Conservation (phyloP, 2,888 invertebrate species). For the Cryptophagus acutangulus region DNA sequence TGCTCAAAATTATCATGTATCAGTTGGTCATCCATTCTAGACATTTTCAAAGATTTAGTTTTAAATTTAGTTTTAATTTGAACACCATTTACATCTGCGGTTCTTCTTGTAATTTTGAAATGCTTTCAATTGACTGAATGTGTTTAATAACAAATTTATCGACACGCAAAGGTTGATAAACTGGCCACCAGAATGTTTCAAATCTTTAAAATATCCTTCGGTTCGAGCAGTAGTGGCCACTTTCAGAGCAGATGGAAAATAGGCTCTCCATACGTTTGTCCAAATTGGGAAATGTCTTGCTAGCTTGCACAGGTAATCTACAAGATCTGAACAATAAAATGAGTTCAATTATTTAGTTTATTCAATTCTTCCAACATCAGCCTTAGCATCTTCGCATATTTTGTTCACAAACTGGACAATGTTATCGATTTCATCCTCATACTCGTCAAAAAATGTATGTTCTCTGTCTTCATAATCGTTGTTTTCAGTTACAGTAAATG, state of each 20-base stretch:
- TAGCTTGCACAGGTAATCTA: not conserved
- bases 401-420: not conserved
- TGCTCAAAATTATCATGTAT: slow-evolving; percentile 1
- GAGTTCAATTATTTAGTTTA: slow-evolving; percentile 2
- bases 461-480: not conserved
- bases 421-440: slow-evolving; percentile 3
- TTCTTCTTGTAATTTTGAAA: slow-evolving; percentile 1
- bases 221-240: not conserved
- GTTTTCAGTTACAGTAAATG: slow-evolving; percentile 1
- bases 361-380: not conserved
- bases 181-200: slow-evolving; percentile 6
- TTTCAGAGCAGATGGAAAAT: not conserved
- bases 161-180: slow-evolving; percentile 5
- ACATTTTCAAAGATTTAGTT: not conserved
- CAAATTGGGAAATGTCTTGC: slow-evolving; percentile 5
- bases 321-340: slow-evolving; percentile 6
- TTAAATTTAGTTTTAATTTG: not conserved
- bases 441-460: not conserved
- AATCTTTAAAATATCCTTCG: slow-evolving; percentile 6
- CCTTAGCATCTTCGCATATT: not conserved
- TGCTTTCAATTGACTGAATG: slow-evolving; percentile 5
- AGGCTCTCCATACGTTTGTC: slow-evolving; percentile 2
- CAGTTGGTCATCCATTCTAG: not conserved
- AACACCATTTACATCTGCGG: not conserved
- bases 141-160: slow-evolving; percentile 4